Evolutionary conservation across 2,113 vertebrate genomes (phyloP), one percentile per base, ranked within the genome.

Genomic region (Nansenia antarctica): DNA sequence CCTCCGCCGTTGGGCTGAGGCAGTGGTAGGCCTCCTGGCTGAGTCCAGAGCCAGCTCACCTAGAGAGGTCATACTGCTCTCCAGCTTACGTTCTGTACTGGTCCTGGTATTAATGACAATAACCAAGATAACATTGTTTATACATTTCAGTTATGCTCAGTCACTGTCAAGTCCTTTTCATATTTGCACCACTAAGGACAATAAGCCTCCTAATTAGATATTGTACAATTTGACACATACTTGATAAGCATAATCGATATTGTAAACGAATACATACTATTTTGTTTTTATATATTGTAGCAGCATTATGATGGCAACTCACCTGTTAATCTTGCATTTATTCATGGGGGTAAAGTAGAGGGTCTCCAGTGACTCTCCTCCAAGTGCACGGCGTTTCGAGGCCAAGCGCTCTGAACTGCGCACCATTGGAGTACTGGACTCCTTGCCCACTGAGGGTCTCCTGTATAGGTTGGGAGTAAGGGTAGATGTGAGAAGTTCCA

Each of bases 331-430:
- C 22, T 80, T 69, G 12, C 81, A 90, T 67, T 47, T 59, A 34
- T 87, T 89, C 72, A 95, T 91, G 3, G 96, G 96, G 0, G 96
- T 97, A 29, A 97, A 97, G 81, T 94, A 96, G 15, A 98, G 89
- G 0, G 93, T 95, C 83, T 96, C 94, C 72, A 94, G 64, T 1
- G 96, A 95, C 8, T 95, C 93, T 0, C 85, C 76, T 5, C 87
- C 88, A 0, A 70, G 69, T 2, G 89, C 86, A 2, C 77, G 76
- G 0, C 70, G 92, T 77, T 87, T 93, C 0, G 92, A 87, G 1
- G 88, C 82, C 5, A 87, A 83, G 0, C 93, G 90, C 22, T 93
- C 93, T 0, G 91, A 85, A 52, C 87, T 92, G n/a, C 87, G 87
- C 5, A 82, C 78, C 37, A 90, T 79, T 0, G 79, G 85, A 0